Evolutionary conservation across 2,797 vertebrate species (phyloP).

Genomic region (Notoglanidium macrostoma): DNA sequence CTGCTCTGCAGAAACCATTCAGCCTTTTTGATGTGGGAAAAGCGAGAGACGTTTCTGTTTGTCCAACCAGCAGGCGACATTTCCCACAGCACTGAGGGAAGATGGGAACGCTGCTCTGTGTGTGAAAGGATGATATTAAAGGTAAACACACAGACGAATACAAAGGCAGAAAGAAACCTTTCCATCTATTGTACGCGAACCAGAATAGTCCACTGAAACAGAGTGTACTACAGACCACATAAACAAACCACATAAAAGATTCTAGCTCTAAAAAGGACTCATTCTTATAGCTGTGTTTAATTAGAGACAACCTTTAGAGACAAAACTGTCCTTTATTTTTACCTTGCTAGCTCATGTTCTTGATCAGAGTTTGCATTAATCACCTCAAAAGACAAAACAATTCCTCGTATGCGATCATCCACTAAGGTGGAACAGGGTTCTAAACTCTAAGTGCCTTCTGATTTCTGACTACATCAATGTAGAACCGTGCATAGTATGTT

Average conservation of each 20-base stretch:
- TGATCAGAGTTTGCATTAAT: not conserved
- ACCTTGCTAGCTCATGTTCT: not conserved
- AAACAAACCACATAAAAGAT: not conserved
- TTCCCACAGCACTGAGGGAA: slow-evolving; percentile 24
- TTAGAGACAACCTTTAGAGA: not conserved
- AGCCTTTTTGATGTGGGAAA: slow-evolving; percentile 15
- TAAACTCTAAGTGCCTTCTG: not conserved
- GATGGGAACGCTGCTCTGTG: slow-evolving; percentile 1
- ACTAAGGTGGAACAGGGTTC: not conserved
- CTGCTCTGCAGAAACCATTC: not conserved
- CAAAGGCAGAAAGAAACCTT: not conserved
- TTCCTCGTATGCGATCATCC: not conserved
- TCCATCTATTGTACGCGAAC: not conserved
- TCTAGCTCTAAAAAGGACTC: not conserved
- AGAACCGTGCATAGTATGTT: not conserved
- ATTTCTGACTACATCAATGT: not conserved
- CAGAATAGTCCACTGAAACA: not conserved
- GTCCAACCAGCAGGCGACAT: slow-evolving; percentile 19
- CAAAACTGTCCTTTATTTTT: not conserved
- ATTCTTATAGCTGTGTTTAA: not conserved
- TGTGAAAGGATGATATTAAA: slow-evolving; percentile 14
- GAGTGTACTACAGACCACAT: not conserved
- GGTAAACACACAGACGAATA: not conserved
- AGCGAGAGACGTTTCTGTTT: slow-evolving; percentile 33
- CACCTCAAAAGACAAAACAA: not conserved